A percentile compares a stretch with the other conserved stretches of the same genome.
These are phyloP conservation scores for Vulpes ferrilata DNA, from an alignment of 2,113 vertebrate species.

Conservation along the genomic window DNA sequence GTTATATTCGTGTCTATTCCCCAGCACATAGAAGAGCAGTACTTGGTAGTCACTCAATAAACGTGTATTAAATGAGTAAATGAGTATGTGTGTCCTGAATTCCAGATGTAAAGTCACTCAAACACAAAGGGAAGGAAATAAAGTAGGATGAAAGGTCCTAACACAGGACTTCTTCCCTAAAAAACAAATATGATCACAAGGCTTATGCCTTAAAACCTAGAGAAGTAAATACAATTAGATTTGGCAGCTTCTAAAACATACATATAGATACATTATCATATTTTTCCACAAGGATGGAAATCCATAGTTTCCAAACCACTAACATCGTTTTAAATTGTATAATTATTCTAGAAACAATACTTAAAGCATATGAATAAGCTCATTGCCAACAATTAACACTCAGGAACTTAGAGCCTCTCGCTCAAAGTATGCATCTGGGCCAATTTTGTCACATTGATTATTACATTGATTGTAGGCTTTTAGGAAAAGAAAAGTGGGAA, in stretches of 20 bases:
- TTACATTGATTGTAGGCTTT: not conserved
- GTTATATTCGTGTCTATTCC: not conserved
- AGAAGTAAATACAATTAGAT: conserved; percentile 13
- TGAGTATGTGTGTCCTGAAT: not conserved
- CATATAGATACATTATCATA: not conserved
- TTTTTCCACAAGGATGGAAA: not conserved
- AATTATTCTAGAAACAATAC: not conserved
- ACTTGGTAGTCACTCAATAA: not conserved
- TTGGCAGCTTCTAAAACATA: not conserved
- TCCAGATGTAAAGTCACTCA: not conserved
- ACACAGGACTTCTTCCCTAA: not conserved
- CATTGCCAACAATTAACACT: not conserved
- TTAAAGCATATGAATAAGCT: not conserved
- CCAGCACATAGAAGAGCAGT: rapidly evolving
- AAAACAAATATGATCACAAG: not conserved
- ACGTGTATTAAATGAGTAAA: not conserved
- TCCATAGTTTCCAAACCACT: not conserved
- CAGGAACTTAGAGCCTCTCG: not conserved
- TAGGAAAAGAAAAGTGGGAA: not conserved
- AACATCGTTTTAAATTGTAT: not conserved
- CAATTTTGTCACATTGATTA: not conserved
- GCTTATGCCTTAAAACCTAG: not conserved
- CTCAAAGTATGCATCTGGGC: not conserved
- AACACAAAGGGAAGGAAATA: rapidly evolving
- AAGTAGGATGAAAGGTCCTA: not conserved